Base-by-base conservation (phyloP, 2,888 invertebrate genomes). In the Drosophila diplacantha region DNA sequence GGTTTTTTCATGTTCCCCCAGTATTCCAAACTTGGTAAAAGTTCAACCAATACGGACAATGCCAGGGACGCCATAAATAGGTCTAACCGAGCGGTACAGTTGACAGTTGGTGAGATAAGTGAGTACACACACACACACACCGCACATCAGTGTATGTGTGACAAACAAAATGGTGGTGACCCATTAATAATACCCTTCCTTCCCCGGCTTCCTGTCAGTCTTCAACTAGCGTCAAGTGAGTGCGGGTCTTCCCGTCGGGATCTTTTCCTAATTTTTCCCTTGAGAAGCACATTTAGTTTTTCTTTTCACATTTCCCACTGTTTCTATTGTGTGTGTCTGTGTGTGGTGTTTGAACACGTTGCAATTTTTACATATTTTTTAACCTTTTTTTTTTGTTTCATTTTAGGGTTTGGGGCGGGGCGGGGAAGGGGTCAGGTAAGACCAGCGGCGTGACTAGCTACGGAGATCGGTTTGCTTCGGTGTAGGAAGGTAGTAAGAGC, bases 141-240 rank as follows among this genome's bases (percentile, higher is more conserved):
- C 6, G 11, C 35, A 44, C 32, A 47, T 37, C 54, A 54, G 53
- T 51, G 46, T 65, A 38, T 37, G 49, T 20, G 38, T 26, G 41
- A 16, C 26, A 41, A 51, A 72, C 66, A 75, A 80, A 75, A 77
- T 76, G 81, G 81, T 64, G 78, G 73, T 56, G 51, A 60, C 58
- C 55, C 49, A 69, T 58, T 58, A 52, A 73, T 56, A 63, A 46
- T 55, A 55, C 41, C 29, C 39, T 39, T 56, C 34, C 37, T n/a
- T 18, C 54, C 26, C 18, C 38, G 20, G 44, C 50, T 47, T 14
- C 12, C 38, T 67, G 56, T 31, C 64, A 76, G 65, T 70, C 60
- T 38, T 9, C 16, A 65, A 47, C 37, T 31, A 53, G 22, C 51
- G 39, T 58, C 65, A 26, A 60, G 75, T 74, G 72, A 69, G 72